Evolutionary conservation across 2,113 vertebrate species (phyloP), one percentile per base, ranked within the genome.

Genomic region (Oryzias woworae): DNA sequence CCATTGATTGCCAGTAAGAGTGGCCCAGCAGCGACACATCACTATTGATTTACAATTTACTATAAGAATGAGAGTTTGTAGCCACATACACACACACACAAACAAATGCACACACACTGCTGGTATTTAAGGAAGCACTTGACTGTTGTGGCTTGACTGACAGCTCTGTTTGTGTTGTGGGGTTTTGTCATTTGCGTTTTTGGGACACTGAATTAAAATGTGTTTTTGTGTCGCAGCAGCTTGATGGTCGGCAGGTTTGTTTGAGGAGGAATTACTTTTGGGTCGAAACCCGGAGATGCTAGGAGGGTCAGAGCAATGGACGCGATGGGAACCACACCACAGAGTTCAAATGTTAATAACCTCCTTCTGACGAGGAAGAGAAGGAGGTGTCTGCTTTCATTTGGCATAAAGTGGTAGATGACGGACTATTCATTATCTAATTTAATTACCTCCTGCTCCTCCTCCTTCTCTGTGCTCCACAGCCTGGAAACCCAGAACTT

Each of bases 341-440:
- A 23, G 42, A 41, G 16, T 53, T 52, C 44, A n/a, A 51, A 48
- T 47, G 56, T 47, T 68, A 68, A 54, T 61, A 69, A 60, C 65
- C 52, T 76, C 54, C 49, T 67, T 50, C 64, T 68, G 57, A 14
- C n/a, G 64, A 65, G 58, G 53, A 10, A 14, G 28, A 55, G 24
- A 60, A 80, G 7, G 46, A 73, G 28, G 24, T 80, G 73, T 81
- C 75, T 73, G 62, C 48, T 73, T 73, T 73, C 58, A 81, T 84
- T 78, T 78, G 50, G 31, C 41, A 23, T 51, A 31, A 68, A 49
- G 52, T 52, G 62, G 43, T 20, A 60, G 63, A 58, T 75, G 77
- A 84, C 66, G 57, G 78, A 75, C 78, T 81, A 64, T 31, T 78
- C 81, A 78, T 84, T 81, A 84, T 73, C 75, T 68, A 36, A 60